Percentiles rank a stretch among this genome's conserved stretches.
Conservation (phyloP, 2,797 vertebrate species). For the Poeciliopsis presidionis region DNA sequence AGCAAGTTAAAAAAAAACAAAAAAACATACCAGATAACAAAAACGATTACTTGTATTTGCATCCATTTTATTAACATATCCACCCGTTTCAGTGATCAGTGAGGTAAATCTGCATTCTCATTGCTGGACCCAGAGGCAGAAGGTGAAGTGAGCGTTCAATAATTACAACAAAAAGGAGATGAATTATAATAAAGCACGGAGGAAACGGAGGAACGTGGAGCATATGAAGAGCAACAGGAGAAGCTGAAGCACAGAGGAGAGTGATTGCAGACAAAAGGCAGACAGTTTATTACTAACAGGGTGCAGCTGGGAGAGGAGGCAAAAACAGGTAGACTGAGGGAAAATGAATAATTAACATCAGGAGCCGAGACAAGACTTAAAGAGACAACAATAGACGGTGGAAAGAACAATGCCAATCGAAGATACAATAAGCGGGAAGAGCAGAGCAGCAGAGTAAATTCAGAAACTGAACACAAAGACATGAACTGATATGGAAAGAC, state of each 20-base stretch:
- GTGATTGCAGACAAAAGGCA: neutral
- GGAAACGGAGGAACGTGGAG: neutral
- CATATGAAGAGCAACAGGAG: neutral
- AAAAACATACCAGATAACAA: neutral
- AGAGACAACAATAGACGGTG: neutral
- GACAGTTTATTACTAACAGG: neutral
- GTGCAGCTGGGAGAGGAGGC: neutral
- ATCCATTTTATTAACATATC: neutral
- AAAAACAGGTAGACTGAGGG: neutral
- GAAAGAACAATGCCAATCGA: neutral
- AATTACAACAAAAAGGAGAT: neutral
- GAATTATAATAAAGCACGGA: neutral
- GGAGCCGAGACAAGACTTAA: neutral
- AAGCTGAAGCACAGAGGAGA: neutral
- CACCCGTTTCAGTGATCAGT: neutral
- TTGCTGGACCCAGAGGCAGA: neutral
- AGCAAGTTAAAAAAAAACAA: neutral
- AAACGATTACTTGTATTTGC: neutral
- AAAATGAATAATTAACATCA: neutral
- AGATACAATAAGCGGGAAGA: neutral
- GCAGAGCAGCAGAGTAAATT: neutral
- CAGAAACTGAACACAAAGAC: neutral
- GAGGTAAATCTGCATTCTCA: neutral
- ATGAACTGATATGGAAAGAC: neutral
- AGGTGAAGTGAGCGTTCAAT: neutral